Conservation (phyloP, 2,113 vertebrate genomes). For the Eulemur macaco region DNA sequence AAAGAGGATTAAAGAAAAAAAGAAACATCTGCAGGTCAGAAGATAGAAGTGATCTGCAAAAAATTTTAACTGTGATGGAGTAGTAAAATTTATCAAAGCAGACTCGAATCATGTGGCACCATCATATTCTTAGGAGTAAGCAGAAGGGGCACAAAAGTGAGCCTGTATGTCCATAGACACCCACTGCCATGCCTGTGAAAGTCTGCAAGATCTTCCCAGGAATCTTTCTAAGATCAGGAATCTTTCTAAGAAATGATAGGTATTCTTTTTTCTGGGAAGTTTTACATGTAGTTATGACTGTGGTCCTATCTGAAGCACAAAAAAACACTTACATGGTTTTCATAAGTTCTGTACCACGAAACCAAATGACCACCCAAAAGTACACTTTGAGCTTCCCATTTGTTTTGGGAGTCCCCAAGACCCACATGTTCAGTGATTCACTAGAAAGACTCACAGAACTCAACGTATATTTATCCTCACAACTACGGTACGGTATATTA, state of each 20-base stretch:
- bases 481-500: background rate
- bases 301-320: background rate
- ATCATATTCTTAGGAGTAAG: background rate
- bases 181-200: background rate
- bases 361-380: background rate
- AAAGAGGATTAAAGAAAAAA: constrained; percentile 1
- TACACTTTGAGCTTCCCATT: background rate
- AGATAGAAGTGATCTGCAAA: background rate
- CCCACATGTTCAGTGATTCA: background rate
- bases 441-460: background rate
- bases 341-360: background rate
- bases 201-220: background rate
- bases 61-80: background rate
- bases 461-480: background rate
- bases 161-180: background rate
- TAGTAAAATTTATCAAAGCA: background rate
- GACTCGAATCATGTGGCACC: background rate
- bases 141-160: background rate
- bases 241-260: background rate
- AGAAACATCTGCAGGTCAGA: background rate
- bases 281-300: background rate
- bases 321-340: background rate
- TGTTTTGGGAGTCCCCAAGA: background rate
- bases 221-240: background rate
- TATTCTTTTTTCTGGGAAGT: background rate